A percentile compares a stretch with the other conserved stretches of the same genome.
Evolutionary conservation across 2,888 invertebrate genomes (phyloP).

Genomic region (Gastrophysa polygoni): DNA sequence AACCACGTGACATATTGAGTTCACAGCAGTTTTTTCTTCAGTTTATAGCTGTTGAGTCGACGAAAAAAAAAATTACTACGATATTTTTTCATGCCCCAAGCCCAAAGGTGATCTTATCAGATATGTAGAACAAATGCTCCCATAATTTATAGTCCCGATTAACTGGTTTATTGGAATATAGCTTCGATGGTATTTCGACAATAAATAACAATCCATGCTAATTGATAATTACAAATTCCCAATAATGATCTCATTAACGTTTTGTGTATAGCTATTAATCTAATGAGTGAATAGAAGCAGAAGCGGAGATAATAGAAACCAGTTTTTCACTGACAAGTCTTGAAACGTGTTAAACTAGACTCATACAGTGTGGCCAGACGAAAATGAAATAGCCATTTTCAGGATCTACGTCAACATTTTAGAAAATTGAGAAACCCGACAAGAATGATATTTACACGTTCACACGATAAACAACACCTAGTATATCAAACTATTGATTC

Average conservation of each 20-base stretch:
- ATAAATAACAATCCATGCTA: slow-evolving; percentile 11
- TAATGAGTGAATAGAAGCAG: not conserved
- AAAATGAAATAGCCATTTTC: too few species aligned
- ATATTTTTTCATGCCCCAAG: not conserved
- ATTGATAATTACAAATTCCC: slow-evolving; percentile 24
- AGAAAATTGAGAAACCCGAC: too few species aligned
- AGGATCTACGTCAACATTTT: too few species aligned
- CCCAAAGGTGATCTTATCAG: not conserved
- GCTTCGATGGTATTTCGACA: slow-evolving; percentile 7
- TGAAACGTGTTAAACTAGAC: too few species aligned
- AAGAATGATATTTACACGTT: too few species aligned
- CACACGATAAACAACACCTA: too few species aligned
- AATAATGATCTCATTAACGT: slow-evolving; percentile 19
- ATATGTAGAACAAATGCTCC: not conserved
- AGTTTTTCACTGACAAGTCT: too few species aligned
- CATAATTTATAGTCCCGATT: not conserved
- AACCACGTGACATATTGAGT: too few species aligned
- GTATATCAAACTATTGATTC: too few species aligned
- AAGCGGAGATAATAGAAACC: not conserved
- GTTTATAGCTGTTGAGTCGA: not conserved
- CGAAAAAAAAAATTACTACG: not conserved
- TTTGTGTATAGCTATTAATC: slow-evolving; percentile 23
- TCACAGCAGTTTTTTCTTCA: not conserved
- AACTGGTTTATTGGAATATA: slow-evolving; percentile 20
- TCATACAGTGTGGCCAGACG: too few species aligned